Percentiles rank a stretch among this genome's conserved stretches.
These are phyloP conservation scores for Mantis religiosa DNA, from an alignment of 2,888 invertebrate species.

Conservation along the genomic window DNA sequence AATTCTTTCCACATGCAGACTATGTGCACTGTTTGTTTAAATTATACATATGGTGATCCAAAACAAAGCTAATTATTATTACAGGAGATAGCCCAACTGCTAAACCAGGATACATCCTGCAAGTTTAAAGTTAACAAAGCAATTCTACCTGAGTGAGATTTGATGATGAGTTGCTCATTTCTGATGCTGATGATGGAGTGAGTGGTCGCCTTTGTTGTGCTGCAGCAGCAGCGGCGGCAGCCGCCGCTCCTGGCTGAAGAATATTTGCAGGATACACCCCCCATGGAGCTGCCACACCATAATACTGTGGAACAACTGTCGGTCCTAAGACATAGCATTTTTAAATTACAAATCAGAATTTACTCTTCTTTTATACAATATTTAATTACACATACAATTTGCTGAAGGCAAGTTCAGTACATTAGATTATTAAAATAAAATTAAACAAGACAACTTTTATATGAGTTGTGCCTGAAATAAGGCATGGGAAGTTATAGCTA, in stretches of 20 bases:
- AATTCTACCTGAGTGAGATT: constrained; percentile 45
- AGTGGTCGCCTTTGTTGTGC: constrained; percentile 49
- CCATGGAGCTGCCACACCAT: constrained; percentile 84
- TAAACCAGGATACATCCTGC: not conserved
- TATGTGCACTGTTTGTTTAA: too few relatives aligned
- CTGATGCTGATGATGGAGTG: constrained; percentile 46
- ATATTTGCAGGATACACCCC: constrained; percentile 82
- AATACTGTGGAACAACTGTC: constrained; percentile 79
- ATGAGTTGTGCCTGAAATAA: too few relatives aligned
- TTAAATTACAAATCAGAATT: not conserved
- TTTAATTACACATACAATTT: too few relatives aligned
- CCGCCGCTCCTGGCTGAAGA: constrained; percentile 61
- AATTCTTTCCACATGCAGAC: too few relatives aligned
- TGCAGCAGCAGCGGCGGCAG: constrained; percentile 47
- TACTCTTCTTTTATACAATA: too few relatives aligned
- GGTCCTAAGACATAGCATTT: constrained; percentile 37
- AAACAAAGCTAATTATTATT: not conserved
- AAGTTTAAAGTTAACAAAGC: not conserved
- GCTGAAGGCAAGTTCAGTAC: too few relatives aligned
- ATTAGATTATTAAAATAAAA: too few relatives aligned
- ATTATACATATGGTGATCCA: too few relatives aligned
- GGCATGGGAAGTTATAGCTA: too few relatives aligned
- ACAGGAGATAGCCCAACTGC: not conserved
- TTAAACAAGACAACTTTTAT: too few relatives aligned
- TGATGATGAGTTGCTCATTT: constrained; percentile 37